Evolutionary conservation across 2,888 invertebrate species (phyloP), one percentile per base, ranked within the genome.

Genomic region (Alentia gelatinosa): DNA sequence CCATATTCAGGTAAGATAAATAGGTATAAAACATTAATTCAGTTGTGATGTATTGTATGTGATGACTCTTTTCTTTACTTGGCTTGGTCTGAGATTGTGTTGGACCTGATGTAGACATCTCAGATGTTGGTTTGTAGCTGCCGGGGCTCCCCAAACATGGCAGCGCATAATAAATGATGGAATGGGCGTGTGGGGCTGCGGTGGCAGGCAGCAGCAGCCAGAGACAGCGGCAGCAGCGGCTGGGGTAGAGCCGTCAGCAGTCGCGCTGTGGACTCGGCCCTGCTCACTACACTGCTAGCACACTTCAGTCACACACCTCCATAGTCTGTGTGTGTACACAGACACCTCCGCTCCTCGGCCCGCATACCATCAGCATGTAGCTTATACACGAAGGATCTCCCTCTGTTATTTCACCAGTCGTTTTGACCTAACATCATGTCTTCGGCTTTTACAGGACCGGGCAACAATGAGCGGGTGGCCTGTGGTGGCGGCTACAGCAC

Each of bases 121-220:
- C 9, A 79, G 35, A 79, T 79, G 79, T 23, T 19, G 79, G 79
- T 39, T 35, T 79, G 79, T 39, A 39, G 79, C 79, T 39, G 79
- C 79, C 37, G 39, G 79, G 26, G 79, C 79, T 39, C 79, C 42
- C 47, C 86, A 86, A 86, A 86, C 47, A 86, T 86, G 86, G 86
- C 86, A 79, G 74, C 74, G 89, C 89, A 89, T 89, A 89, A 89
- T 89, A 68, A 89, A 89, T 89, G 89, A 74, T 63, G 68, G 89
- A 89, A 26, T 68, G 74, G 68, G 89, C 35, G 56, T 79, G 79
- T 79, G 79, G n/a, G 79, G 79, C 35, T 23, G 79, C 35, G n/a
- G 79, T 39, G 39, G 79, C 79, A 79, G 79, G 79, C 79, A 79
- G 79, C 79, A 35, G 79, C 79, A 35, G 79, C 63, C 63, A 63